Conservation (phyloP, 2,888 invertebrate genomes). For the Leptinotarsa tumamoca region DNA sequence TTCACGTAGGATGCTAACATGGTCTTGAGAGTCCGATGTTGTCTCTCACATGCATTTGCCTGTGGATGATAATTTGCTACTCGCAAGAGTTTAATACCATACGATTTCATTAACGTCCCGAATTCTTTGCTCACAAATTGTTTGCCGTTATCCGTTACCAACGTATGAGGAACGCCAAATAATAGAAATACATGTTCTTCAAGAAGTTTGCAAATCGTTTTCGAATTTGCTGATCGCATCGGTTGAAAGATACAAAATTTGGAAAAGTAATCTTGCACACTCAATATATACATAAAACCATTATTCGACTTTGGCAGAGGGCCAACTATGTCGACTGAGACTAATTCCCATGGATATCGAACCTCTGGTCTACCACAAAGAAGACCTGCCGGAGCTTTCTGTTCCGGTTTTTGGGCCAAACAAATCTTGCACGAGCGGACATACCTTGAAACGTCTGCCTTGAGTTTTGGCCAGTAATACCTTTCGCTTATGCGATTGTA, state of each 20-base stretch:
- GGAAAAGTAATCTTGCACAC: background rate
- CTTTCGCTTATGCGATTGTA: background rate
- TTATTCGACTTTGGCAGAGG: background rate
- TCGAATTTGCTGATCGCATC: background rate
- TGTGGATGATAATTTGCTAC: too few relatives aligned
- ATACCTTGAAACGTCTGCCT: background rate
- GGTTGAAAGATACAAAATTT: background rate
- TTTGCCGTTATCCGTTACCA: conserved; percentile 11
- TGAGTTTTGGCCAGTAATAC: background rate
- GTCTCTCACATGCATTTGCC: too few relatives aligned
- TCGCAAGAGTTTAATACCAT: background rate
- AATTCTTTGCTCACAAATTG: conserved; percentile 8
- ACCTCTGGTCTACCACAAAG: background rate
- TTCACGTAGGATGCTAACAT: too few relatives aligned
- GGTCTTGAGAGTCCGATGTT: too few relatives aligned
- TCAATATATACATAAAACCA: background rate
- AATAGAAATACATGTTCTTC: background rate
- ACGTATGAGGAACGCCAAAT: background rate
- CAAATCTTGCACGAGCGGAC: background rate
- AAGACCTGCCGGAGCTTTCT: background rate
- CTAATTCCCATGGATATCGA: background rate
- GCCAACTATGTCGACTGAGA: background rate
- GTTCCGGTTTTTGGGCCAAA: background rate
- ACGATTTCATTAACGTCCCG: too few relatives aligned
- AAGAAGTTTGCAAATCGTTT: background rate